Percentiles rank a stretch among this genome's conserved stretches.
Evolutionary conservation across 1,140 invertebrate genomes (phyloP).

Genomic region (Euschistus heros): DNA sequence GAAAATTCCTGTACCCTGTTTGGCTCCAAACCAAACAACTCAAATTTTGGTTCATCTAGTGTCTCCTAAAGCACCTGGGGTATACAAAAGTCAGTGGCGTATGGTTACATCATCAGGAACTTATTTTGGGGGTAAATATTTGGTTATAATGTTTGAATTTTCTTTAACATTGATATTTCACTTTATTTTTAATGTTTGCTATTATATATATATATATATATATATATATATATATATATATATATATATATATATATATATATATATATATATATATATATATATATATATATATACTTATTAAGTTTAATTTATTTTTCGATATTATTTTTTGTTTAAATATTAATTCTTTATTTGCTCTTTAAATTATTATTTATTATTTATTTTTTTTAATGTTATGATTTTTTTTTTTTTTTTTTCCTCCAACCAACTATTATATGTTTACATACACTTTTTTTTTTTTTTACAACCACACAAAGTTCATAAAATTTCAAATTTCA

Average conservation of each 20-base stretch:
- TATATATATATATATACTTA: too few relatives aligned
- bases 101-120: conserved; percentile 64
- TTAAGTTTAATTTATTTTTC: too few relatives aligned
- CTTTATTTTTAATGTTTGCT: not conserved
- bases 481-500: too few relatives aligned
- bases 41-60: conserved; percentile 57
- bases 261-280: not conserved
- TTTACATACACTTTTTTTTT: too few relatives aligned
- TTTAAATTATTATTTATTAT: too few relatives aligned
- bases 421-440: too few relatives aligned
- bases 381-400: too few relatives aligned
- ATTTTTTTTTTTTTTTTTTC: too few relatives aligned
- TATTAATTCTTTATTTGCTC: too few relatives aligned
- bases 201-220: not conserved
- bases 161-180: not conserved
- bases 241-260: conserved; percentile 1
- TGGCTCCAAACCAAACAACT: conserved; percentile 53
- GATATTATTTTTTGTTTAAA: too few relatives aligned
- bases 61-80: conserved; percentile 54
- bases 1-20: conserved; percentile 44
- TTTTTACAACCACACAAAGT: too few relatives aligned
- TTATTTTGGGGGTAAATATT: conserved; percentile 65
- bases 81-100: conserved; percentile 74
- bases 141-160: not conserved
- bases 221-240: not conserved